These are phyloP conservation scores for Macquaria ambigua DNA, from an alignment of 2,113 vertebrate genomes.

Conservation along the genomic window DNA sequence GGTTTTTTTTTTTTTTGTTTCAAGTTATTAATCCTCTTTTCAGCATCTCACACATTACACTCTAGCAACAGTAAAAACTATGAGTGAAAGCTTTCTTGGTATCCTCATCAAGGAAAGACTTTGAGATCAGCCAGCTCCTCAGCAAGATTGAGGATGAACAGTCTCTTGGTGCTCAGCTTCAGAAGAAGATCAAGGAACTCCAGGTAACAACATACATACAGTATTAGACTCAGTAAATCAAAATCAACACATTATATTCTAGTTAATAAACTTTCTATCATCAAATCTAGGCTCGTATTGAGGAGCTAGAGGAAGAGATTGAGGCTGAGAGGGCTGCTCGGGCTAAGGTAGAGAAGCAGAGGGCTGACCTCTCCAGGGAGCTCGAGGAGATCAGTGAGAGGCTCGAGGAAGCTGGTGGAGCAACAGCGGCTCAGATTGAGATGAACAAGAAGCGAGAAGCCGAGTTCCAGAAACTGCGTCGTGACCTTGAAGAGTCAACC, in stretches of 20 bases:
- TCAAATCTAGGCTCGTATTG: constrained; percentile 61
- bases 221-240: neutral
- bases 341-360: constrained; percentile 88
- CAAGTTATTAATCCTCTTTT: too few species aligned
- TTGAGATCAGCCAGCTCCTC: constrained; percentile 74
- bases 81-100: too few species aligned
- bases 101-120: constrained; percentile 48
- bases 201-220: constrained; percentile 69
- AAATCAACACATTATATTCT: neutral
- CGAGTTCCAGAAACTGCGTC: constrained; percentile 73
- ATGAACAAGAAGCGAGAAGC: constrained; percentile 78
- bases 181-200: constrained; percentile 73
- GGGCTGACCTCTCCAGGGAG: constrained; percentile 87
- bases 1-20: constrained; percentile 19
- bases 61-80: too few species aligned
- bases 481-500: constrained; percentile 77
- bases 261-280: neutral
- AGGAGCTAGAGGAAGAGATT: constrained; percentile 85
- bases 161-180: constrained; percentile 60
- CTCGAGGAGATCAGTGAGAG: constrained; percentile 88
- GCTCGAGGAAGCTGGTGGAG: constrained; percentile 75
- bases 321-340: constrained; percentile 87
- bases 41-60: too few species aligned
- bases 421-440: constrained; percentile 74
- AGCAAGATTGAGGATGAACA: constrained; percentile 29